A percentile compares a stretch with the other conserved stretches of the same genome.
Conservation (phyloP, 2,888 invertebrate genomes). For the Osmoderma eremita region DNA sequence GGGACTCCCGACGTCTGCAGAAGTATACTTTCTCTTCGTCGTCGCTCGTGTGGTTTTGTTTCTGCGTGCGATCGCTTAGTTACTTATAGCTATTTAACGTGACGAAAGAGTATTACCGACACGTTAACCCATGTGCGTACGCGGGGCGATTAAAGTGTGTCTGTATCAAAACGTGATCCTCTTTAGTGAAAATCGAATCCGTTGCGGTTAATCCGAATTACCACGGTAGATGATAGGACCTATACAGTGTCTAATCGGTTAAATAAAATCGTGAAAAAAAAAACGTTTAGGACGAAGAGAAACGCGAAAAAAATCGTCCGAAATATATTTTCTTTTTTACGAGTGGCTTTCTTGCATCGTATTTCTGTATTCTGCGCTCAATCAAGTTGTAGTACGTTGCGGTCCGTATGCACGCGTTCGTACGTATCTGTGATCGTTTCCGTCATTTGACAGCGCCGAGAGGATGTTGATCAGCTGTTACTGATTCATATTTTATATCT, state of each 20-base stretch:
- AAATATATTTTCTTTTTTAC: not conserved
- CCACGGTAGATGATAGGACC: too few relatives aligned
- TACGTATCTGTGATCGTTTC: conserved; percentile 8
- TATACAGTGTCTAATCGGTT: too few relatives aligned
- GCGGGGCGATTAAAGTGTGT: conserved; percentile 10
- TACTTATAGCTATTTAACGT: conserved; percentile 26
- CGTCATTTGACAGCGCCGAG: conserved; percentile 31
- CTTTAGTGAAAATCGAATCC: not conserved
- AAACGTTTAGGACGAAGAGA: too few relatives aligned
- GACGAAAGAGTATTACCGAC: conserved; percentile 26
- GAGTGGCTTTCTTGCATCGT: not conserved
- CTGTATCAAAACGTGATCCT: not conserved
- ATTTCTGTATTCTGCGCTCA: not conserved
- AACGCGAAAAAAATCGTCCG: too few relatives aligned
- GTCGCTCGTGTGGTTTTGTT: conserved; percentile 41
- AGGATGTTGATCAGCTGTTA: conserved; percentile 45
- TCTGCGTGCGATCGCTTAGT: conserved; percentile 16
- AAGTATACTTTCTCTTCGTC: conserved; percentile 48
- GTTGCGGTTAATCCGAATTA: too few relatives aligned
- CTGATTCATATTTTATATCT: conserved; percentile 38
- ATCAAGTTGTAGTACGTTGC: too few relatives aligned
- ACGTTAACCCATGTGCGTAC: not conserved
- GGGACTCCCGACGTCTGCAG: conserved; percentile 47
- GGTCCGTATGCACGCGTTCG: not conserved
- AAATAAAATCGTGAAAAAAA: too few relatives aligned